Evolutionary conservation across 2,888 invertebrate genomes (phyloP).

Genomic region (Cyclophora punctaria): DNA sequence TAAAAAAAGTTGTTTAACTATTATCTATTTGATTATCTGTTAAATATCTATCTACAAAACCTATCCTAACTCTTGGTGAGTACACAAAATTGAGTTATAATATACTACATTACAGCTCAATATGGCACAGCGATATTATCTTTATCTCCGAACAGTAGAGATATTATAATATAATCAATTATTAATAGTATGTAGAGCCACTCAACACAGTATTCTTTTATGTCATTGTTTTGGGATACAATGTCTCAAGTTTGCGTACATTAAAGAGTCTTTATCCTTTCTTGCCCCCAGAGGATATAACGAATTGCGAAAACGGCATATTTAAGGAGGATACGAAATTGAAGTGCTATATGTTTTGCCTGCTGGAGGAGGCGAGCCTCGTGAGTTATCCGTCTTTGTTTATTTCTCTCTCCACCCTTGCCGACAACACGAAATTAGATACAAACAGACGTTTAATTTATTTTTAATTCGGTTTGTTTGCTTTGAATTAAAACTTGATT

Average conservation of each 20-base stretch:
- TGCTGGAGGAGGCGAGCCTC: constrained; percentile 67
- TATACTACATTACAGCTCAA: too few relatives aligned
- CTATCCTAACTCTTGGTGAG: too few relatives aligned
- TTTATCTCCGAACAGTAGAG: constrained; percentile 2
- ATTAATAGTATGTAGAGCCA: too few relatives aligned
- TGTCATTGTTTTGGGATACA: constrained; percentile 38
- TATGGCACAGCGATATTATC: too few relatives aligned
- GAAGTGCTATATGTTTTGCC: constrained; percentile 74
- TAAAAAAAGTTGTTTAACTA: too few relatives aligned
- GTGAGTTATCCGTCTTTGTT: constrained; percentile 60
- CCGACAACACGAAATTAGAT: constrained; percentile 39
- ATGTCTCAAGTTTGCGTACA: constrained; percentile 50
- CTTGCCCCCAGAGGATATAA: constrained; percentile 70
- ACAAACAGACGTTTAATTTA: constrained; percentile 48
- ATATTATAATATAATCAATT: neutral
- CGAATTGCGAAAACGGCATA: constrained; percentile 73
- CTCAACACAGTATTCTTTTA: neutral
- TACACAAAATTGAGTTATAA: too few relatives aligned
- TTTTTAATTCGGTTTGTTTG: constrained; percentile 42
- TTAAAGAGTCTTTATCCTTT: constrained; percentile 61
- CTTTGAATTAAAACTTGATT: constrained; percentile 27
- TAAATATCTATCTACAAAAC: too few relatives aligned
- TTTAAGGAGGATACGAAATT: constrained; percentile 72
- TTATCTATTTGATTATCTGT: too few relatives aligned
- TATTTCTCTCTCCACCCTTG: constrained; percentile 40